Conservation (phyloP, 2,888 invertebrate genomes). For the Drosophila multiciliata region DNA sequence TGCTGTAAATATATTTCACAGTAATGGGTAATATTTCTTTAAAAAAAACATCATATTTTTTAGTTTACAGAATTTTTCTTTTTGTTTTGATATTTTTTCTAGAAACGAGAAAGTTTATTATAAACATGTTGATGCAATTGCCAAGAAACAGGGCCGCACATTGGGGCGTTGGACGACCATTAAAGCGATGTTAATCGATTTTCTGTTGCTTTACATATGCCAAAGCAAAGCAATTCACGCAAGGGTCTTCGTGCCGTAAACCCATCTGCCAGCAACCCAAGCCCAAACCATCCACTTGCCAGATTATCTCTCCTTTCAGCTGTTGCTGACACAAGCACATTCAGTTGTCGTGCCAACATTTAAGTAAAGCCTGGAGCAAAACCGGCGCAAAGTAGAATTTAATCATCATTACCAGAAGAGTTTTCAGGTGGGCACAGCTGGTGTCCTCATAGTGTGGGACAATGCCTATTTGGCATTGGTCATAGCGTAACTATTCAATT, state of each 20-base stretch:
- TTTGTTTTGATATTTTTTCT: neutral
- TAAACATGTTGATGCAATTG: constrained; percentile 58
- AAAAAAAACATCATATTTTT: neutral
- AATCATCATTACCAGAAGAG: constrained; percentile 59
- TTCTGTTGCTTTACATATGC: constrained; percentile 64
- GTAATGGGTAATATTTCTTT: too few relatives aligned
- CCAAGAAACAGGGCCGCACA: constrained; percentile 17
- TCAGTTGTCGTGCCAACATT: constrained; percentile 11
- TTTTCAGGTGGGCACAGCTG: constrained; percentile 34
- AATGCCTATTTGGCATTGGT: constrained; percentile 11
- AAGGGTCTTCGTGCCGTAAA: neutral
- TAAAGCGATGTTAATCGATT: constrained; percentile 78
- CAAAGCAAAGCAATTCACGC: constrained; percentile 25
- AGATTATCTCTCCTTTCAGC: constrained; percentile 21
- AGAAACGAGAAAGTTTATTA: constrained; percentile 14
- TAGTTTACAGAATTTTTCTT: neutral
- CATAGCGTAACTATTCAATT: constrained; percentile 19
- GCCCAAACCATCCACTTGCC: neutral
- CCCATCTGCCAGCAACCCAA: neutral
- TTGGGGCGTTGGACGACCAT: constrained; percentile 50
- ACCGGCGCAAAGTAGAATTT: constrained; percentile 58
- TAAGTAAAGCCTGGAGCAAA: constrained; percentile 4
- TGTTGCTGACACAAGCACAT: constrained; percentile 58
- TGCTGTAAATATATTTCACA: too few relatives aligned
- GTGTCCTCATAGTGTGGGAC: constrained; percentile 2